A percentile compares a stretch with the other conserved stretches of the same genome.
Evolutionary conservation across 2,113 vertebrate species (phyloP).

Genomic region (Nannobrachium achirus): DNA sequence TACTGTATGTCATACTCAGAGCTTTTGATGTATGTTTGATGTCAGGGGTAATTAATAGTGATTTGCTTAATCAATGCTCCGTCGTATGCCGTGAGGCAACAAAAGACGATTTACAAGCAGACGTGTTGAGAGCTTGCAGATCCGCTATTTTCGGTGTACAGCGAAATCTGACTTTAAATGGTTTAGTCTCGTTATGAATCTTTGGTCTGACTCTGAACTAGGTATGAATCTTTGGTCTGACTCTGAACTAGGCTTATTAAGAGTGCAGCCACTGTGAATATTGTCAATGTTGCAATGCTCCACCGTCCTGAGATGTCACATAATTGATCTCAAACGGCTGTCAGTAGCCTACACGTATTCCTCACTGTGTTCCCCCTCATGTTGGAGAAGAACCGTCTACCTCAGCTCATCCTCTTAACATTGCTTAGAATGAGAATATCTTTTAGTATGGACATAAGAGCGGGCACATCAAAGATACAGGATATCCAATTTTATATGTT

Average conservation of each 20-base stretch:
- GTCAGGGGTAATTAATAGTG: too few species aligned
- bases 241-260: too few species aligned
- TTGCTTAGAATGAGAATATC: not conserved
- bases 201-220: not conserved
- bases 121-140: too few species aligned
- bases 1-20: too few species aligned
- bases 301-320: constrained; percentile 46
- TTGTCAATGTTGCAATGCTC: constrained; percentile 70
- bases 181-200: too few species aligned
- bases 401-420: not conserved
- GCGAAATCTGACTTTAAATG: too few species aligned
- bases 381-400: not conserved
- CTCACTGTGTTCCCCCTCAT: not conserved
- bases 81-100: too few species aligned
- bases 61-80: too few species aligned
- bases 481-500: not conserved
- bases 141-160: too few species aligned
- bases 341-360: constrained; percentile 5
- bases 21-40: too few species aligned
- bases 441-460: not conserved
- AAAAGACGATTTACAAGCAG: too few species aligned
- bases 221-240: not conserved
- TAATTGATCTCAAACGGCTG: constrained; percentile 7
- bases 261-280: constrained; percentile 26
- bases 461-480: not conserved